phyloP scores from a whole-genome alignment of 2,113 vertebrate genomes.

The Lates calcarifer region DNA sequence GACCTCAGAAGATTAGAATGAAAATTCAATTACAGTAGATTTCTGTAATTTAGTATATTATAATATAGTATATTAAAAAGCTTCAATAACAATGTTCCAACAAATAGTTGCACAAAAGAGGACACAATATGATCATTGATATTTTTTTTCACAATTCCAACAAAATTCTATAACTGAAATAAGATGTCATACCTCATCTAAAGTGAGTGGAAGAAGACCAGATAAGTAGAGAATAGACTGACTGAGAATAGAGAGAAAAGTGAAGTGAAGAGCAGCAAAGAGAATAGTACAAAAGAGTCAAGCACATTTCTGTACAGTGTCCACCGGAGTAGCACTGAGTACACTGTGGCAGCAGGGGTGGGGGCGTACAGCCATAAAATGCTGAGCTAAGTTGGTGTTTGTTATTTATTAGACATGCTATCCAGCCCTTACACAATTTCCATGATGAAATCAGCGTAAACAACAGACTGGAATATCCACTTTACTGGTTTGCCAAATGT shows the following conservation, averaged over 20 bases:
- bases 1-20: neutral
- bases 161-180: no score
- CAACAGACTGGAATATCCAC: constrained; percentile 8
- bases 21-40: neutral
- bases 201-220: neutral
- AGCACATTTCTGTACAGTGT: neutral
- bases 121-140: no score
- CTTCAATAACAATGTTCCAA: neutral
- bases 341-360: neutral
- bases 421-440: neutral
- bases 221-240: neutral
- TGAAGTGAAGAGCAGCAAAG: no score
- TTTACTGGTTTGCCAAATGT: constrained; percentile 37
- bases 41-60: no score
- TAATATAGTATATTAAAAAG: no score
- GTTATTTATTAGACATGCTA: neutral
- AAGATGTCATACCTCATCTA: no score
- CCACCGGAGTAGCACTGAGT: neutral
- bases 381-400: neutral
- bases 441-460: constrained; percentile 3
- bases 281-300: neutral
- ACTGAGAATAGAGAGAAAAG: neutral
- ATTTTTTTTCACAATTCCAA: no score
- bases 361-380: neutral
- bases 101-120: no score